A percentile compares a stretch with the other conserved stretches of the same genome.
Conservation (phyloP, 2,113 vertebrate genomes). For the Dipodomys merriami region DNA sequence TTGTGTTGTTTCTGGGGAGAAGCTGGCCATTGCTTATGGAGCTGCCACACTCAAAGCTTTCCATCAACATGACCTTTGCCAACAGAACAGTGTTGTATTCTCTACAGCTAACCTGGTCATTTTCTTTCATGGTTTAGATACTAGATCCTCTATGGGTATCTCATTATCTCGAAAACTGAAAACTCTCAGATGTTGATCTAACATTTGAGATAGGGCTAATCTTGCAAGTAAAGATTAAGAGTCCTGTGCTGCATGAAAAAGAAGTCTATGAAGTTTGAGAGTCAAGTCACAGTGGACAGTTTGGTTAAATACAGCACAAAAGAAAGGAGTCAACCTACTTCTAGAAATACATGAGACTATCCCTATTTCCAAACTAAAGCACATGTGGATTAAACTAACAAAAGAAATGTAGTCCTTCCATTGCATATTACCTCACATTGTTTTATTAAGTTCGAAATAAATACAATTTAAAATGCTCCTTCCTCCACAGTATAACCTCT, state of each 20-base stretch:
- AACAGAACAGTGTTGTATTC: not conserved
- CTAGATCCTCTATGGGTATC: not conserved
- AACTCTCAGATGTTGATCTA: not conserved
- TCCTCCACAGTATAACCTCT: no score
- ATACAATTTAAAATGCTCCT: conserved; percentile 33
- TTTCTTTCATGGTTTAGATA: not conserved
- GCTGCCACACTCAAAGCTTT: not conserved
- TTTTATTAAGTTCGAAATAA: conserved; percentile 52
- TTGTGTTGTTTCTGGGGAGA: not conserved
- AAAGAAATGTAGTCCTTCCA: conserved; percentile 27
- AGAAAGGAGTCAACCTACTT: not conserved
- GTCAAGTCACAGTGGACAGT: not conserved
- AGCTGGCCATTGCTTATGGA: not conserved
- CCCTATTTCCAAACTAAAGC: conserved; percentile 6
- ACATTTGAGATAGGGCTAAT: not conserved
- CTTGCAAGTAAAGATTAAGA: not conserved
- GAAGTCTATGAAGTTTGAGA: not conserved
- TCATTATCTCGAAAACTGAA: conserved; percentile 10
- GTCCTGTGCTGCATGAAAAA: not conserved
- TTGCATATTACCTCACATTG: not conserved
- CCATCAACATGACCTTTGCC: not conserved
- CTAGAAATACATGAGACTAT: not conserved
- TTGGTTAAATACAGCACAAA: not conserved
- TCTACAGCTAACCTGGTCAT: no score
- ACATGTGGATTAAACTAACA: conserved; percentile 32